These are phyloP conservation scores for Ptiloglossa arizonensis DNA, from an alignment of 1,140 invertebrate species.

Conservation along the genomic window DNA sequence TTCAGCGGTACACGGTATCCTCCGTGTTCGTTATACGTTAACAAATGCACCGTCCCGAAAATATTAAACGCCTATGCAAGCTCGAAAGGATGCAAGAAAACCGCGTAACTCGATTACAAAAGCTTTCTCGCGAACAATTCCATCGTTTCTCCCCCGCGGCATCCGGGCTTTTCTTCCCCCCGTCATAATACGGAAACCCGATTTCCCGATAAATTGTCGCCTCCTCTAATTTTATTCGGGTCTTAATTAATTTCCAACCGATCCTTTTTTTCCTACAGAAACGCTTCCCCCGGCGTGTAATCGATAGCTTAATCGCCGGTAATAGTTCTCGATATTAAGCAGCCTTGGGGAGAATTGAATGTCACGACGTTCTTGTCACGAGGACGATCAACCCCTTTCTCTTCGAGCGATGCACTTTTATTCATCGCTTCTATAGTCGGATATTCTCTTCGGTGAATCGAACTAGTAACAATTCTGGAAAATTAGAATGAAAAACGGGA, in stretches of 20 bases:
- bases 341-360: conserved; percentile 40
- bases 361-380: conserved; percentile 55
- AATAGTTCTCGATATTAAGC: conserved; percentile 63
- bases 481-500: no score
- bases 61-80: not conserved
- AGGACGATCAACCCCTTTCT: conserved; percentile 39
- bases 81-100: conserved; percentile 6
- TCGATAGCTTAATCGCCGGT: conserved; percentile 63
- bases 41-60: not conserved
- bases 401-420: not conserved
- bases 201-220: conserved; percentile 61
- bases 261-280: conserved; percentile 34
- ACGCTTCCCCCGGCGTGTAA: conserved; percentile 41
- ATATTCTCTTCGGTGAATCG: not conserved
- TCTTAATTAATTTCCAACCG: conserved; percentile 61
- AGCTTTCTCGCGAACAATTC: conserved; percentile 41
- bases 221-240: conserved; percentile 57
- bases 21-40: not conserved
- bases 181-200: conserved; percentile 46
- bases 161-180: conserved; percentile 28
- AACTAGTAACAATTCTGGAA: not conserved
- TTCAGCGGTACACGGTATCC: not conserved
- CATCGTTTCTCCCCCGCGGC: not conserved
- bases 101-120: conserved; percentile 30
- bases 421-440: not conserved